Percentiles rank a stretch among this genome's conserved stretches.
Evolutionary conservation across 2,113 vertebrate genomes (phyloP).

Genomic region (Phyllopteryx taeniolatus): DNA sequence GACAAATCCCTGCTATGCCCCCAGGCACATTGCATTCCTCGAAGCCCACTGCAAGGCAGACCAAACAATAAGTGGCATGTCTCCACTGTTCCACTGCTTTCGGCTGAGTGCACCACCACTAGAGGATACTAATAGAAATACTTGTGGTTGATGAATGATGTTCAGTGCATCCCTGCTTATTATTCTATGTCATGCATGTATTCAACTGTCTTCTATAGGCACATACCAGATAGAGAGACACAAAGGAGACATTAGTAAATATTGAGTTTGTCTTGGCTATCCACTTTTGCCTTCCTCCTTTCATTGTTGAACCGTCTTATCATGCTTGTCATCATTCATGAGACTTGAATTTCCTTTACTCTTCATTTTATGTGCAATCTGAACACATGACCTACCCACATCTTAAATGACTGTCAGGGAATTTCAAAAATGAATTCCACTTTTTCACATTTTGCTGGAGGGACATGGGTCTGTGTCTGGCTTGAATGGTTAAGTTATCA

Average conservation of each 20-base stretch:
- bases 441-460: no score
- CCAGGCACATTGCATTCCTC: slow-evolving; percentile 52
- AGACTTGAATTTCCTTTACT: not conserved
- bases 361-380: not conserved
- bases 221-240: not conserved
- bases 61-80: slow-evolving; percentile 69
- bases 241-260: not conserved
- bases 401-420: no score
- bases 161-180: slow-evolving; percentile 30
- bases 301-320: not conserved
- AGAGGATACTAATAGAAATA: slow-evolving; percentile 73
- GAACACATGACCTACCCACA: no score
- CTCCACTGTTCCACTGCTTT: slow-evolving; percentile 47
- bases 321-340: not conserved
- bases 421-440: no score
- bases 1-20: slow-evolving; percentile 41
- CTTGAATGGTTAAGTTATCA: no score
- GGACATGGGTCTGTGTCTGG: no score
- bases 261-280: not conserved
- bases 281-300: not conserved
- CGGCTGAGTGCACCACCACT: slow-evolving; percentile 34
- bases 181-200: slow-evolving; percentile 1
- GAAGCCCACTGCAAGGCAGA: slow-evolving; percentile 51
- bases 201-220: not conserved
- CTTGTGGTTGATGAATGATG: slow-evolving; percentile 68